Evolutionary conservation across 2,113 vertebrate species (phyloP).

Genomic region (Uria aalge): DNA sequence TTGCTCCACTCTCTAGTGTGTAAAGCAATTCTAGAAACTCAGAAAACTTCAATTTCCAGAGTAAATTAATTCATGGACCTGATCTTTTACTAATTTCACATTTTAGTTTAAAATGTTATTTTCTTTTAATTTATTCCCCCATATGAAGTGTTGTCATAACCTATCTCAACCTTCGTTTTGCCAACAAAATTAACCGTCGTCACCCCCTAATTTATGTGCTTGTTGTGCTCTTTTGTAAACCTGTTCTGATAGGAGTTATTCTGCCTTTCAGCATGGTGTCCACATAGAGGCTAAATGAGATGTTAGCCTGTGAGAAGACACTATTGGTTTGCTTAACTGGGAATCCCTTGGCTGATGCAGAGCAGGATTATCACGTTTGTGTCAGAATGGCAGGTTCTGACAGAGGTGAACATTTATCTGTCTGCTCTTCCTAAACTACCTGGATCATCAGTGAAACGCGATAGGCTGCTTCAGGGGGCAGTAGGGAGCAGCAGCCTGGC

Average conservation of each 20-base stretch:
- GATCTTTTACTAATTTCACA: background rate
- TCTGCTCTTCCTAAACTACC: background rate
- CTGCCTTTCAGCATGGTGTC: background rate
- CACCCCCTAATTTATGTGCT: background rate
- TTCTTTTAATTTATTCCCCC: background rate
- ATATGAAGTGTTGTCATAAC: background rate
- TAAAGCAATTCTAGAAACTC: background rate
- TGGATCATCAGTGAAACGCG: rapidly evolving
- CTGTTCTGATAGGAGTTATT: background rate
- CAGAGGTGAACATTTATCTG: background rate
- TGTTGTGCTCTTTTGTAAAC: rapidly evolving
- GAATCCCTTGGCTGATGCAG: background rate
- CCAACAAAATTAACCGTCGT: background rate
- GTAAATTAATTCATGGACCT: background rate
- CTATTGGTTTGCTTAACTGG: background rate
- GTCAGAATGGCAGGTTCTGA: background rate
- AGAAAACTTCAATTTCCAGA: background rate
- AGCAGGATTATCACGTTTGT: background rate
- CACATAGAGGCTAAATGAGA: background rate
- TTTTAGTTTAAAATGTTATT: background rate
- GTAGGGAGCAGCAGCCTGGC: background rate
- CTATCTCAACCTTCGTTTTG: background rate
- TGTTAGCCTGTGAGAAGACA: background rate
- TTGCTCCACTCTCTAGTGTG: background rate
- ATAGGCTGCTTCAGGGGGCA: background rate